These are phyloP conservation scores for Xiphydria camelus DNA, from an alignment of 2,888 invertebrate species.

Conservation along the genomic window DNA sequence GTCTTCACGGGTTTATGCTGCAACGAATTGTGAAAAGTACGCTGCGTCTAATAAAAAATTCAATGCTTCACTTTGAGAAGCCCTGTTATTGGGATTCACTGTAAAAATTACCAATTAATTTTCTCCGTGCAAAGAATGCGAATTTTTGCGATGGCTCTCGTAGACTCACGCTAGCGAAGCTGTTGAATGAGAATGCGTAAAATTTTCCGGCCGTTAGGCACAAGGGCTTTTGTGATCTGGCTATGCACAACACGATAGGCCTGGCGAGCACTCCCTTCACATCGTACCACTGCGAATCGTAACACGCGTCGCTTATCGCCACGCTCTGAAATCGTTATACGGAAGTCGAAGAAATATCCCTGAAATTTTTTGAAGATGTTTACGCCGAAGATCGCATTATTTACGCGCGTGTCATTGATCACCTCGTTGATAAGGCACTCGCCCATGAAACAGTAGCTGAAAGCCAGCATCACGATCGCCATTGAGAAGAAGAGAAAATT, in stretches of 20 bases:
- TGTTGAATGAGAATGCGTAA: neutral
- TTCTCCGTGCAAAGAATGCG: no score
- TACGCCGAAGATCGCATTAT: no score
- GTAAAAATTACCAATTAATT: no score
- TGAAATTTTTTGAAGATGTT: no score
- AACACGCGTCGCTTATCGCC: neutral
- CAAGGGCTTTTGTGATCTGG: neutral
- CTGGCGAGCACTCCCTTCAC: neutral
- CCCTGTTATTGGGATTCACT: no score
- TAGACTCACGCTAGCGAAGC: neutral
- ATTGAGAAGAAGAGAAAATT: slow-evolving; percentile 27
- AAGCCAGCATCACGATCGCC: slow-evolving; percentile 25
- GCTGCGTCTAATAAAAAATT: no score
- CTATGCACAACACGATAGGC: neutral
- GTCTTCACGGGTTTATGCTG: no score
- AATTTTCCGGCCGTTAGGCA: neutral
- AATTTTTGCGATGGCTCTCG: no score
- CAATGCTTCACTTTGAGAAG: no score
- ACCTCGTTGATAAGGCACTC: slow-evolving; percentile 29
- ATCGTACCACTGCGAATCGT: neutral
- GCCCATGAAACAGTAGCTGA: slow-evolving; percentile 30
- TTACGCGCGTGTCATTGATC: no score
- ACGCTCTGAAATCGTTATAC: neutral
- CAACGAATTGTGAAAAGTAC: no score
- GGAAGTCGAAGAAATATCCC: no score